Percentiles rank a stretch among this genome's conserved stretches.
Evolutionary conservation across 2,113 vertebrate species (phyloP).

Genomic region (Lophochroa leadbeateri): DNA sequence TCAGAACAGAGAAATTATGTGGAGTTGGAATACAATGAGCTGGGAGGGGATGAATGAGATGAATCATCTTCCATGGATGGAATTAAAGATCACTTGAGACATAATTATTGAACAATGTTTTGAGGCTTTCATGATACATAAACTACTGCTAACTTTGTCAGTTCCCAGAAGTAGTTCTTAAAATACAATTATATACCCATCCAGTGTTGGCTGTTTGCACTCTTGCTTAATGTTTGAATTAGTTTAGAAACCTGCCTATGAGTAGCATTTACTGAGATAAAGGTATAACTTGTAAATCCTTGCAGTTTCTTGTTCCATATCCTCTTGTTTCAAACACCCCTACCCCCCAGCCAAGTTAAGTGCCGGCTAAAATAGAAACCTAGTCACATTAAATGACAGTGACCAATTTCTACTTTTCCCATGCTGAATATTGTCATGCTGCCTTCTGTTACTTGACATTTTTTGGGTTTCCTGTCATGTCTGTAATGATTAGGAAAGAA

Average conservation of each 20-base stretch:
- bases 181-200: background rate
- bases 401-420: background rate
- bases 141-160: background rate
- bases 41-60: background rate
- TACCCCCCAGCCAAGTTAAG: background rate
- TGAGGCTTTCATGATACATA: background rate
- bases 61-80: background rate
- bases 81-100: conserved; percentile 13
- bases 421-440: background rate
- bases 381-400: background rate
- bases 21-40: background rate
- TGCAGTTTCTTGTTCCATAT: background rate
- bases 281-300: background rate
- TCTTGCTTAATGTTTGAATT: background rate
- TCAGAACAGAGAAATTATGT: background rate
- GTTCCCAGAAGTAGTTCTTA: background rate
- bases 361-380: background rate
- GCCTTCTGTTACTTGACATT: conserved; percentile 31
- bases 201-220: background rate
- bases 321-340: background rate
- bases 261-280: background rate
- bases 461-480: conserved; percentile 6
- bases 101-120: conserved; percentile 11
- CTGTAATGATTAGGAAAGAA: conserved; percentile 12
- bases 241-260: background rate